Evolutionary conservation across 2,797 vertebrate species (phyloP).

Genomic region (Vireo griseus): DNA sequence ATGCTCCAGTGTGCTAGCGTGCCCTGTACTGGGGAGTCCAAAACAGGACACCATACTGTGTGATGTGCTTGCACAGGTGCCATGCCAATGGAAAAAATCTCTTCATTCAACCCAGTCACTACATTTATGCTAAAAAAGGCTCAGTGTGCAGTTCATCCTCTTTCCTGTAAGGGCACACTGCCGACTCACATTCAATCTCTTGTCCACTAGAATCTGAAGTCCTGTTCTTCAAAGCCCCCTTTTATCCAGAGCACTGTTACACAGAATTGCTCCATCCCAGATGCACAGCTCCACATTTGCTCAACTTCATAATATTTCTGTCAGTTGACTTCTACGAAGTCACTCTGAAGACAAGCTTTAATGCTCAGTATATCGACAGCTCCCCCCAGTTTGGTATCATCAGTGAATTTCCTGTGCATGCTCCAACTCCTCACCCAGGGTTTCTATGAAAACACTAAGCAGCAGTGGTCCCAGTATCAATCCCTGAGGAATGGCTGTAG

Average conservation of each 20-base stretch:
- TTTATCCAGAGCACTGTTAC: neutral
- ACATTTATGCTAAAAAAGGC: neutral
- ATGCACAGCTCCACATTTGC: neutral
- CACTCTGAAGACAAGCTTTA: neutral
- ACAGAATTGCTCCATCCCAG: neutral
- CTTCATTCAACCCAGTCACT: neutral
- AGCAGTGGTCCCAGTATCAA: neutral
- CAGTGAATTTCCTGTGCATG: neutral
- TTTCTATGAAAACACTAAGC: neutral
- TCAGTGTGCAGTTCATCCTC: rapidly evolving
- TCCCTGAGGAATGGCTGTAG: neutral
- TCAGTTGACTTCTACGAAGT: neutral
- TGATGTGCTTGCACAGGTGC: neutral
- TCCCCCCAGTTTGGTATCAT: neutral
- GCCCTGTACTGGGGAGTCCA: neutral
- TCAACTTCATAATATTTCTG: neutral
- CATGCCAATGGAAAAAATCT: neutral
- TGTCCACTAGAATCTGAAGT: neutral
- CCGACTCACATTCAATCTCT: neutral
- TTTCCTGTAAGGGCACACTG: neutral
- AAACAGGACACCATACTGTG: rapidly evolving
- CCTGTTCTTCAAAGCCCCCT: neutral
- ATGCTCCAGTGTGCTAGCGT: neutral
- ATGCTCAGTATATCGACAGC: rapidly evolving
- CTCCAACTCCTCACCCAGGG: neutral